Conservation (phyloP, 2,888 invertebrate genomes). For the Timema cristinae region DNA sequence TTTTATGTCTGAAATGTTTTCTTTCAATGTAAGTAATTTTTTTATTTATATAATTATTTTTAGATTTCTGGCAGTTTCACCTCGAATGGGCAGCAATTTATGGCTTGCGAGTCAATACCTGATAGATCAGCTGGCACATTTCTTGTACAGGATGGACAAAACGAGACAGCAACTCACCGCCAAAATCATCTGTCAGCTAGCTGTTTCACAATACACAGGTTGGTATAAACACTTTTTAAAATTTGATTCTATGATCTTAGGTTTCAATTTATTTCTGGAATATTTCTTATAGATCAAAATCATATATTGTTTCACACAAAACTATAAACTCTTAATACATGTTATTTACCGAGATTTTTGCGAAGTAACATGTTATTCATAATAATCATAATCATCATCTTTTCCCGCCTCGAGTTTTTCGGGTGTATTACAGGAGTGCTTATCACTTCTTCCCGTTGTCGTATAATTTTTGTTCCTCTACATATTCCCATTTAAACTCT, state of each 20-base stretch:
- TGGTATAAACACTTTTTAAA: neutral
- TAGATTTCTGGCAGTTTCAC: slow-evolving; percentile 67
- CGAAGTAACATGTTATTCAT: too few species aligned
- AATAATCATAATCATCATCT: too few species aligned
- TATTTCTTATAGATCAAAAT: too few species aligned
- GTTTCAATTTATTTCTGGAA: neutral
- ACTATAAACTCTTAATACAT: too few species aligned
- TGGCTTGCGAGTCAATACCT: slow-evolving; percentile 58
- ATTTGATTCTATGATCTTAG: neutral
- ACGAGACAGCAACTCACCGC: slow-evolving; percentile 46
- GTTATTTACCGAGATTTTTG: too few species aligned
- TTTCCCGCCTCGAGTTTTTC: too few species aligned
- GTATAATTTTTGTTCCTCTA: too few species aligned
- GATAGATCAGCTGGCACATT: slow-evolving; percentile 53
- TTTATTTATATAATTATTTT: slow-evolving; percentile 33
- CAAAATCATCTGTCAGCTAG: slow-evolving; percentile 60
- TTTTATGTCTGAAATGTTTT: neutral
- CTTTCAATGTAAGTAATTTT: neutral
- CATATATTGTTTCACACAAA: too few species aligned
- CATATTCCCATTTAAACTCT: too few species aligned
- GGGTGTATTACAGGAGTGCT: too few species aligned
- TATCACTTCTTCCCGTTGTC: too few species aligned
- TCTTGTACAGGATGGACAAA: slow-evolving; percentile 47
- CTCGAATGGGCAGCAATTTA: slow-evolving; percentile 63
- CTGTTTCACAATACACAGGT: slow-evolving; percentile 58